Evolutionary conservation across 2,113 vertebrate genomes (phyloP).

Genomic region (Pristiophorus japonicus): DNA sequence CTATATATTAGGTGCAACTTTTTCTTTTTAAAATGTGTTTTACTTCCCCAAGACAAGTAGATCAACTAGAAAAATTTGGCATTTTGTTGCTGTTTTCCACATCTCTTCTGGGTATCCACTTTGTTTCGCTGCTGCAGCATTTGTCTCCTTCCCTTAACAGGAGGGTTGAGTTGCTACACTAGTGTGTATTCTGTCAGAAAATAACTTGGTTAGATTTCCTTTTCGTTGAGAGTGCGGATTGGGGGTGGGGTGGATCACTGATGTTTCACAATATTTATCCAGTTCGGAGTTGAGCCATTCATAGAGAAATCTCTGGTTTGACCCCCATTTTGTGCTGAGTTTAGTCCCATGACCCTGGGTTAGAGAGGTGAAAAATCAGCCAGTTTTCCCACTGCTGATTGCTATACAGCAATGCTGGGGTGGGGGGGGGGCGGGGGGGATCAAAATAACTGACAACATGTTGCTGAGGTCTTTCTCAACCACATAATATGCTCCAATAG

Average conservation of each 20-base stretch:
- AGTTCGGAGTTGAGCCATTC: background rate
- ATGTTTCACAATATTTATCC: background rate
- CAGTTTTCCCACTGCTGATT: background rate
- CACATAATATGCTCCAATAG: background rate
- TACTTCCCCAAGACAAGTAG: background rate
- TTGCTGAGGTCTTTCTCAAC: background rate
- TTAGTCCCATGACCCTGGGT: background rate
- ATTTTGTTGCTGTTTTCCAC: background rate
- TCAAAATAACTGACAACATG: background rate
- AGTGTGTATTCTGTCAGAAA: no score
- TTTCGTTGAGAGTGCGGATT: background rate
- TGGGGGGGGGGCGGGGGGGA: no score
- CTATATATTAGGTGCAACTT: background rate
- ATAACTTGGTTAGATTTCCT: background rate
- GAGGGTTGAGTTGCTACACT: background rate
- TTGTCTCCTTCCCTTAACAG: background rate
- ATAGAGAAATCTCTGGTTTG: background rate
- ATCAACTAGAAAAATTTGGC: background rate
- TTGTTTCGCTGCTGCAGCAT: background rate
- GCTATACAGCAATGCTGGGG: background rate
- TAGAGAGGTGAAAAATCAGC: background rate
- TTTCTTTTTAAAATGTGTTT: background rate
- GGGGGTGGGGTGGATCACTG: background rate
- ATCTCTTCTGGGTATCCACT: background rate
- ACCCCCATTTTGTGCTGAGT: background rate